Conservation (phyloP, 2,113 vertebrate species). For the Tupaia chinensis region DNA sequence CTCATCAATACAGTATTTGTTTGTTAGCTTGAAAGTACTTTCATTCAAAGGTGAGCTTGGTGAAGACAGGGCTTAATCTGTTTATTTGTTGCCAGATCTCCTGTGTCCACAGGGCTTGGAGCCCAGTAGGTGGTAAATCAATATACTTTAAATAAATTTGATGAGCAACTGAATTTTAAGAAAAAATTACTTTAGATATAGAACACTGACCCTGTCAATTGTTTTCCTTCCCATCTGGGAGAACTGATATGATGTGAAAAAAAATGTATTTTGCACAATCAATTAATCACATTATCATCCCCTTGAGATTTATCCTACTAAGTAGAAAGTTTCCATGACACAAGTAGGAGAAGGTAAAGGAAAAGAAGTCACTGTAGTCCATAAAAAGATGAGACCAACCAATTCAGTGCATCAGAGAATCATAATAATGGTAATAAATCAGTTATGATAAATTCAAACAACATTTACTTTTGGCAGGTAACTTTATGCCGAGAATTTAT, state of each 20-base stretch:
- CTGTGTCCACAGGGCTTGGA: not conserved
- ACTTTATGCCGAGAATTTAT: slow-evolving; percentile 82
- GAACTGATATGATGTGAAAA: not conserved
- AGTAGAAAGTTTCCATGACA: not conserved
- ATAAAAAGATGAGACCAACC: slow-evolving; percentile 72
- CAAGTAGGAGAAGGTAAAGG: not conserved
- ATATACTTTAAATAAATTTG: not conserved
- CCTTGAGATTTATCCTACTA: slow-evolving; percentile 40
- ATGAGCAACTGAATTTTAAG: not conserved
- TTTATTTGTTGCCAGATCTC: not conserved
- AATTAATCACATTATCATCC: not conserved
- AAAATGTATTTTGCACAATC: slow-evolving; percentile 3
- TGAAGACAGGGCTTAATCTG: not conserved
- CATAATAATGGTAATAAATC: slow-evolving; percentile 80
- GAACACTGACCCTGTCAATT: not conserved
- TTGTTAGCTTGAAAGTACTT: not conserved
- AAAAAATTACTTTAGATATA: not conserved
- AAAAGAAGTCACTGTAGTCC: slow-evolving; percentile 31
- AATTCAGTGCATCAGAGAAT: slow-evolving; percentile 53
- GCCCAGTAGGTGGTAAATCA: not conserved
- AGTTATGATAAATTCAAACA: slow-evolving; percentile 82
- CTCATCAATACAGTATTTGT: not conserved
- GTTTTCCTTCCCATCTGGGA: not conserved
- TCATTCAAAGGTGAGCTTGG: not conserved
- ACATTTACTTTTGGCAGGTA: slow-evolving; percentile 82